Conservation (phyloP, 2,113 vertebrate species). For the Henicopernis longicauda region DNA sequence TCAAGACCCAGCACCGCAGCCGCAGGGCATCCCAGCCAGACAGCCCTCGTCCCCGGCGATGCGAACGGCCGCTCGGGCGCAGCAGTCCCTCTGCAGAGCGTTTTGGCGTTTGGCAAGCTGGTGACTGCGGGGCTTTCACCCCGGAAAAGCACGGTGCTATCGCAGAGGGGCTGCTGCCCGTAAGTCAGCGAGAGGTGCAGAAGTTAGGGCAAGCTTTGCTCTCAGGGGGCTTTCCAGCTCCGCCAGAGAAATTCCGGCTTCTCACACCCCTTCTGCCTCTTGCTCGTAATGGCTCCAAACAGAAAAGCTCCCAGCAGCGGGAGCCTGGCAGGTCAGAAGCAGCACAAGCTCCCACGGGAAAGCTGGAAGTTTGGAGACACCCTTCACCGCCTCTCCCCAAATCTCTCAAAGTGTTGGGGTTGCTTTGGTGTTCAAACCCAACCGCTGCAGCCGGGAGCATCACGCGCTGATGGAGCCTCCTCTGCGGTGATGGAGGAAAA, state of each 20-base stretch:
- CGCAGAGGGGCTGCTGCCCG: too few species aligned
- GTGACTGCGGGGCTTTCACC: background rate
- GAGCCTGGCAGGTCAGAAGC: background rate
- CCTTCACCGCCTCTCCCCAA: background rate
- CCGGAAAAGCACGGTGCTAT: accelerated
- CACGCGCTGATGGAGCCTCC: accelerated
- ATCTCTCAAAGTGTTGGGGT: accelerated
- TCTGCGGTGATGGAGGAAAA: background rate
- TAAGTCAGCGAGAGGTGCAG: accelerated
- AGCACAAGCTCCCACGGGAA: background rate
- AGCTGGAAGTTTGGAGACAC: background rate
- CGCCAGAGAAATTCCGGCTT: accelerated
- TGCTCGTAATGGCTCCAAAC: accelerated
- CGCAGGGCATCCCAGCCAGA: background rate
- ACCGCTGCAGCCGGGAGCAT: background rate
- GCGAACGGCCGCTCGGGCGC: accelerated
- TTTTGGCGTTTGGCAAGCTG: background rate
- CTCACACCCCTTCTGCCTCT: background rate
- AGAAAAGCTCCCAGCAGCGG: background rate
- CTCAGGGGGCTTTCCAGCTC: background rate
- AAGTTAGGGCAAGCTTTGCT: background rate
- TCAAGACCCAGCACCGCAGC: background rate
- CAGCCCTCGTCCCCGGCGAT: background rate
- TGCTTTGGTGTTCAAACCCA: accelerated
- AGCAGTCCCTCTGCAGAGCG: accelerated